These are phyloP conservation scores for Rhineura floridana DNA, from an alignment of 2,113 vertebrate species.

Conservation along the genomic window DNA sequence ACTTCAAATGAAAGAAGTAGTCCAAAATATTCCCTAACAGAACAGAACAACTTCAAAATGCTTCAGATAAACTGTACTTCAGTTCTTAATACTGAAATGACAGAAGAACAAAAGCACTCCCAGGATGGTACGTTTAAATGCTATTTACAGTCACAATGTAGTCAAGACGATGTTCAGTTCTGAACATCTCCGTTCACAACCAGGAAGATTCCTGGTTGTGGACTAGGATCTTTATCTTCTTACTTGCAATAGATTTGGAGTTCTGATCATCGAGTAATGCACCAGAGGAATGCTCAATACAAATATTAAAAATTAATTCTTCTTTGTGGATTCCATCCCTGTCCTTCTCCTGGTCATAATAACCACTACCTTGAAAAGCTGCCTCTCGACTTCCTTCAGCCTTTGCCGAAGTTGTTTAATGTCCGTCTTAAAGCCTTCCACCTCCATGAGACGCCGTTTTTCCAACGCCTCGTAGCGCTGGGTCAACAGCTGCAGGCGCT, in stretches of 20 bases:
- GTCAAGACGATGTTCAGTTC: not conserved
- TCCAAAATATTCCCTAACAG: no score
- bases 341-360: not conserved
- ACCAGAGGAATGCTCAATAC: not conserved
- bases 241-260: not conserved
- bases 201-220: not conserved
- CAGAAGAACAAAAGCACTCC: not conserved
- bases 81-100: no score
- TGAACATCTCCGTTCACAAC: not conserved
- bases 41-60: no score
- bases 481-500: constrained; percentile 89
- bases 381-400: constrained; percentile 90
- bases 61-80: no score
- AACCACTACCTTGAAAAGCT: constrained; percentile 86
- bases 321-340: not conserved
- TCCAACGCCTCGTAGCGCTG: constrained; percentile 90
- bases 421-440: constrained; percentile 93
- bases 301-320: constrained; percentile 1
- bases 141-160: not conserved
- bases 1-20: no score
- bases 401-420: constrained; percentile 88
- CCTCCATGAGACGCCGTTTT: constrained; percentile 89
- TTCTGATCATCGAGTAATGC: not conserved
- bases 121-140: not conserved
- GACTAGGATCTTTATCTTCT: not conserved